A percentile compares a stretch with the other conserved stretches of the same genome.
phyloP scores from a whole-genome alignment of 2,797 vertebrate species.

The Gymnoscopelus microlampas region DNA sequence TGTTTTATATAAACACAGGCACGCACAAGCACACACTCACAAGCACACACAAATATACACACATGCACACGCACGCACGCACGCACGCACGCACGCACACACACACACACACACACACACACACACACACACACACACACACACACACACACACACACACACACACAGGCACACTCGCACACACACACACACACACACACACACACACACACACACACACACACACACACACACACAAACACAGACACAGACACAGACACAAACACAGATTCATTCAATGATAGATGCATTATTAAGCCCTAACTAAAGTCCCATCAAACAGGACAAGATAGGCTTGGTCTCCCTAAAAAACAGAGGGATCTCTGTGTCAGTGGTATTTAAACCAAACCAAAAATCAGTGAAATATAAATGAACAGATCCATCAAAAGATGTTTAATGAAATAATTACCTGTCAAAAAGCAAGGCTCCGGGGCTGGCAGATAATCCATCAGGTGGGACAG shows the following conservation, averaged over 20 bases:
- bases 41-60: no score
- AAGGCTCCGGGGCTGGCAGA: slow-evolving; percentile 51
- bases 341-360: slow-evolving; percentile 40
- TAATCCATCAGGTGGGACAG: slow-evolving; percentile 61
- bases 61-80: no score
- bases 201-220: background rate
- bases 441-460: slow-evolving; percentile 77
- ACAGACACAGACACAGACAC: no score
- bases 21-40: no score
- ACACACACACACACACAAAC: slow-evolving; percentile 31
- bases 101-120: no score
- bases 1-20: no score
- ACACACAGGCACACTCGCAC: no score
- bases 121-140: no score
- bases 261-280: slow-evolving; percentile 19
- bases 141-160: no score
- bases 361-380: slow-evolving; percentile 49
- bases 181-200: no score
- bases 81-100: no score
- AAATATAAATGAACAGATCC: slow-evolving; percentile 63
- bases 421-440: slow-evolving; percentile 69
- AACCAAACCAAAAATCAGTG: slow-evolving; percentile 51
- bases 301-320: slow-evolving; percentile 37
- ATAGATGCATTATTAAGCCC: slow-evolving; percentile 51
- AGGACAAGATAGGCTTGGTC: slow-evolving; percentile 19